Evolutionary conservation across 2,797 vertebrate genomes (phyloP), one percentile per base, ranked within the genome.

Genomic region (Chaetophractus vellerosus): DNA sequence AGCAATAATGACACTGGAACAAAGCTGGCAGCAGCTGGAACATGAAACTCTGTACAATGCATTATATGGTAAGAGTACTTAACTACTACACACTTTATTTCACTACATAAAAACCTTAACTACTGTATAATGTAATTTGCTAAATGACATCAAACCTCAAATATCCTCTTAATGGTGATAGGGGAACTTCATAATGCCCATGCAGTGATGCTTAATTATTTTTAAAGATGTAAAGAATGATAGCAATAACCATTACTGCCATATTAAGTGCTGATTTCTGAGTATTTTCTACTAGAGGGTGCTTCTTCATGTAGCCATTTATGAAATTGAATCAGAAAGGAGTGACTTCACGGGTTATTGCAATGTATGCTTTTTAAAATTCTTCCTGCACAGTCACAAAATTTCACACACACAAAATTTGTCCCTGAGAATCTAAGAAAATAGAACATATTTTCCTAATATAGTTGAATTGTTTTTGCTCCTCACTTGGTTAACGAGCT

Each of bases 1-100:
- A 97, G 98, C 97, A 98, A 97, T 98, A 97, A 98, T n/a, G 71
- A 97, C 96, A 97, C 88, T 98, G 97, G 98, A 98, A 98, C 95
- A 97, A 97, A 98, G 97, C 98, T 98, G 97, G 97, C 95, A 89
- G 96, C 97, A 97, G 98, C 97, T 98, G 98, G 97, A 97, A 96
- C 97, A 71, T 96, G 97, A 69, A 97, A 96, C 95, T 94, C 88
- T 28, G 96, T 69, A 81, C 96, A 93, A 85, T 71, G 95, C 94
- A 92, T 96, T 97, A 96, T 50, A 95, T 38, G 91, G 96, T 55
- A 96, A 97, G 96, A 96, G 93, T 95, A 92, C 96, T 97, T 96
- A 96, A 97, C 97, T 97, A 91, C 97, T 28, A 10, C 36, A 63
- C 97, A 87, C 97, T 97, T 59, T 92, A 96, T 97, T 96, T 95